Evolutionary conservation across 2,797 vertebrate species (phyloP), one percentile per base, ranked within the genome.

Genomic region (Apogon talboti): DNA sequence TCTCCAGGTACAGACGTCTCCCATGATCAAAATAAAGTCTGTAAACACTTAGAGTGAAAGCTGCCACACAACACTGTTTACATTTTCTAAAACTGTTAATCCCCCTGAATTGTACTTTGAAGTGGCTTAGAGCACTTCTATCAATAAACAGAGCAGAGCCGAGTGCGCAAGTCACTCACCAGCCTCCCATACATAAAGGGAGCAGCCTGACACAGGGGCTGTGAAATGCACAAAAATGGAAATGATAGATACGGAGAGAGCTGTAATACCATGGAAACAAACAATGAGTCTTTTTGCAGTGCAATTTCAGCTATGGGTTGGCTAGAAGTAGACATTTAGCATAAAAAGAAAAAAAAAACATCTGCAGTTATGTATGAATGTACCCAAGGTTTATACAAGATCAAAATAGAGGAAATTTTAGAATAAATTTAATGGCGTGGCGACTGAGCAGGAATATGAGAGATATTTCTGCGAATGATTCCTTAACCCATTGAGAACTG

Each of bases 101-200:
- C 81, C 66, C 24, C 14, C 56, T 15, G 55, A 76, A 54, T 71
- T 77, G 74, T 79, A 76, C 75, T 74, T 80, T 72, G 58, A 78
- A 73, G 68, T 49, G 60, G 76, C 82, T 82, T 49, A 67, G 60
- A 80, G 74, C 68, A 74, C 61, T 82, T 81, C 78, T 73, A 78
- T 89, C 63, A 64, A 55, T 42, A 74, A 76, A 76, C 11, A 55
- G 65, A 75, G 70, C 44, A 16, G 68, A 42, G 74, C 50, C 4
- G 72, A 74, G 72, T 14, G 47, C 50, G 66, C 53, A 63, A 67
- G 70, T 61, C 50, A 35, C 57, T 79, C 71, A 45, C 63, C 48
- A 24, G 18, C n/a, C 52, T 35, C 48, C 21, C 50, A 7, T 7
- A 45, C 51, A 71, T 48, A 72, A 51, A 76, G 46, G 60, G 55